phyloP scores from a whole-genome alignment of 1,140 invertebrate species.

The Monochamus saltuarius region DNA sequence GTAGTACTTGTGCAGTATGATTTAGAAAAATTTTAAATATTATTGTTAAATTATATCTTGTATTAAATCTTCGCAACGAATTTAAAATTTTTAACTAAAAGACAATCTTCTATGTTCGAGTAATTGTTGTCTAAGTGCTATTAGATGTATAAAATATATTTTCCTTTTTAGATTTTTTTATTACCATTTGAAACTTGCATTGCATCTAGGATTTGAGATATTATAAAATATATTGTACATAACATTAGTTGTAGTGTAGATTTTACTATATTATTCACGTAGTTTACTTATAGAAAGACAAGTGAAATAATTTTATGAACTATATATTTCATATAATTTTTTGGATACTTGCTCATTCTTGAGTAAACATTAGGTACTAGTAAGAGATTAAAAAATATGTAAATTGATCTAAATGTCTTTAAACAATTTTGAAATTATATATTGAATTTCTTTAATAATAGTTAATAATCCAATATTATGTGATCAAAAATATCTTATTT shows the following conservation, averaged over 20 bases:
- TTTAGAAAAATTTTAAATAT: slow-evolving; percentile 20
- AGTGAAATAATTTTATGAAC: background rate
- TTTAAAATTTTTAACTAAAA: slow-evolving; percentile 32
- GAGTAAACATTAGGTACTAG: too few species aligned
- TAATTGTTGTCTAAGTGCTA: slow-evolving; percentile 16
- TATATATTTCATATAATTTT: too few species aligned
- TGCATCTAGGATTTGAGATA: slow-evolving; percentile 45
- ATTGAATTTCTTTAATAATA: too few species aligned
- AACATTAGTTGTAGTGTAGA: too few species aligned
- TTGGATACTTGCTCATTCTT: too few species aligned
- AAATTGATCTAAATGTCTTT: too few species aligned
- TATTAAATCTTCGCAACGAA: slow-evolving; percentile 32
- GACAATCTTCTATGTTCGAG: slow-evolving; percentile 5
- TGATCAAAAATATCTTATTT: too few species aligned
- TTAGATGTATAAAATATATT: slow-evolving; percentile 22
- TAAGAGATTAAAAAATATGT: too few species aligned
- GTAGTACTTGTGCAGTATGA: background rate
- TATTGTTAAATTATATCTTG: background rate
- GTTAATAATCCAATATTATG: too few species aligned
- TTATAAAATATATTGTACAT: slow-evolving; percentile 3
- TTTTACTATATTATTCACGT: background rate
- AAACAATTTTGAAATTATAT: too few species aligned
- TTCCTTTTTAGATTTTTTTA: slow-evolving; percentile 26
- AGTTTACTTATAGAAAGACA: background rate
- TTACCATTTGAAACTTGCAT: slow-evolving; percentile 37